phyloP scores from a whole-genome alignment of 53 echinoderm and acorn worm genomes.

The Astropecten irregularis region DNA sequence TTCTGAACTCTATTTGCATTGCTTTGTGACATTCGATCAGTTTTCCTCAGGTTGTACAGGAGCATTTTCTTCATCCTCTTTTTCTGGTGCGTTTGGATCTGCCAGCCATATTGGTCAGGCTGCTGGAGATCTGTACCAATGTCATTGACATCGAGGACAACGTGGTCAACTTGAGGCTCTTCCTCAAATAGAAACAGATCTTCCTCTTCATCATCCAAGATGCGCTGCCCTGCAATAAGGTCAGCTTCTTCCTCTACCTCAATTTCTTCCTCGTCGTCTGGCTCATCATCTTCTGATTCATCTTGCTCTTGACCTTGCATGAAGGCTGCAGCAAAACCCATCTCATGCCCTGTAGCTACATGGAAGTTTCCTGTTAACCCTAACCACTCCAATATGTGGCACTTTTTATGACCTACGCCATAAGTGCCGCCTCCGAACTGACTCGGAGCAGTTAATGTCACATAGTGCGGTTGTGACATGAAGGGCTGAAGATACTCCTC shows the following conservation, averaged over 20 bases:
- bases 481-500: constrained; percentile 59
- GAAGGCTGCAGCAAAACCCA: constrained; percentile 16
- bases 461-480: constrained; percentile 66
- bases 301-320: constrained; percentile 21
- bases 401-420: too few relatives aligned
- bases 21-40: constrained; percentile 59
- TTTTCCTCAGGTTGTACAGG: not conserved
- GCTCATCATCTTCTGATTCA: constrained; percentile 9
- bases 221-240: constrained; percentile 56
- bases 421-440: too few relatives aligned
- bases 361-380: constrained; percentile 40
- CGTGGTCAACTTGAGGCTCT: constrained; percentile 16
- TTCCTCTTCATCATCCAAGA: constrained; percentile 62
- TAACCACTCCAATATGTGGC: constrained; percentile 36
- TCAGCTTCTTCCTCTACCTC: constrained; percentile 76
- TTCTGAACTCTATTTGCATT: constrained; percentile 23
- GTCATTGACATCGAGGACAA: constrained; percentile 33
- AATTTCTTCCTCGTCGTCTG: constrained; percentile 61
- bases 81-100: too few relatives aligned
- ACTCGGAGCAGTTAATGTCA: constrained; percentile 44
- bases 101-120: not conserved
- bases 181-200: constrained; percentile 26
- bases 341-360: constrained; percentile 8
- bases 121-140: constrained; percentile 17
- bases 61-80: not conserved